Base-by-base conservation (phyloP, 1,140 invertebrate species). In the Druon quercuslanigerum region DNA sequence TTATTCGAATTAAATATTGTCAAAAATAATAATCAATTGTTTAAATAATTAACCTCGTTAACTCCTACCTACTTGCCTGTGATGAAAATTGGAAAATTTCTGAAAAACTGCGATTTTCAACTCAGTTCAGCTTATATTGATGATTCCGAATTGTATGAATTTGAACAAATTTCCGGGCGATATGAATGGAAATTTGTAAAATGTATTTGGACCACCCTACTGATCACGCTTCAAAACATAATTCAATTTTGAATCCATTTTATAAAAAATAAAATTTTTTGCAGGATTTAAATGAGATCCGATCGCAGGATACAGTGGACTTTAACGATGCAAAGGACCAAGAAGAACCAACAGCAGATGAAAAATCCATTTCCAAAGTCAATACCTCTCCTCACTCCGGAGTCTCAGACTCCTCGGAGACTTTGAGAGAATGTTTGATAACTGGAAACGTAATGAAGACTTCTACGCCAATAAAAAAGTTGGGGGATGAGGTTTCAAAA, bases 381-480 rank as follows among this genome's bases (percentile, higher is more conserved):
- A 66, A 66, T 66, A 40, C 40, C 40, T 66, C 33, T 66, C 14
- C 60, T 66, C 9, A 66, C 14, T 66, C 25, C 40, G 57, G 75
- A 70, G 74, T 60, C 81, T 74, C 76, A 70, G 16, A 40, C n/a
- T 46, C 56, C 25, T 60, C 72, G 78, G 51, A 75, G 79, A 81
- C 82, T 79, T 82, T 82, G 80, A 76, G 33, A 66, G 79, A 80
- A 78, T 81, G 76, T 76, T 81, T 82, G 76, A 82, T 77, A 73
- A 77, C 81, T 75, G 79, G 77, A 75, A 77, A 74, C 66, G 72
- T 75, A 54, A 76, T 80, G 75, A 82, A 83, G 82, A 86, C 83
- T 75, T 86, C 86, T 40, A 87, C 84, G 75, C 86, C 86, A 50
- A 76, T 85, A 75, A 86, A 85, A 73, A 78, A 57, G 46, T 78